Conservation (phyloP, 2,888 invertebrate species). For the Spicauda simplicius region DNA sequence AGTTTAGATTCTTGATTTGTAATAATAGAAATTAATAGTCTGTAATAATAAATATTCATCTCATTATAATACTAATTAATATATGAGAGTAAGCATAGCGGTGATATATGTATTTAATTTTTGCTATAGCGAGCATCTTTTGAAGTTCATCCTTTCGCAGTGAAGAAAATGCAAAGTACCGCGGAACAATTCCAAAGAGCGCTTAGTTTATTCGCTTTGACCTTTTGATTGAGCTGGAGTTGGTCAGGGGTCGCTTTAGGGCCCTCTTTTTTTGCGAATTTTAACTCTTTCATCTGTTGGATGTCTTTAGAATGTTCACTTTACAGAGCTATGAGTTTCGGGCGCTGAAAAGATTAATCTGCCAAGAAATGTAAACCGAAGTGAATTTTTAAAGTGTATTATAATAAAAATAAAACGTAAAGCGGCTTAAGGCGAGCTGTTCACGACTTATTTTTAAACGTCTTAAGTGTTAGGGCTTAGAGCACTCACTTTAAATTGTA, state of each 20-base stretch:
- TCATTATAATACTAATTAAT: too few species aligned
- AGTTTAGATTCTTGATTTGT: too few species aligned
- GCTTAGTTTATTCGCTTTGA: conserved; percentile 1
- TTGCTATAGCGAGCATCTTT: too few species aligned
- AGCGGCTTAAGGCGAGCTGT: neutral
- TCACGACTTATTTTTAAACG: neutral
- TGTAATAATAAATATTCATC: too few species aligned
- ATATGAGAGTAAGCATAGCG: too few species aligned
- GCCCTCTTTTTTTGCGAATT: conserved; percentile 6
- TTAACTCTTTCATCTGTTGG: conserved; percentile 16
- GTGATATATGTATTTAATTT: too few species aligned
- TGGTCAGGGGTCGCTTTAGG: conserved; percentile 13
- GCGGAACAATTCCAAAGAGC: neutral
- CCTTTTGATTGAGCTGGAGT: conserved; percentile 17
- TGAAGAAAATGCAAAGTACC: too few species aligned
- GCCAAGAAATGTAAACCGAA: neutral
- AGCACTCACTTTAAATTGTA: too few species aligned
- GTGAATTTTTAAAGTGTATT: conserved; percentile 5
- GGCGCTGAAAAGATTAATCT: conserved; percentile 11
- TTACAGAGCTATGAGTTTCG: neutral
- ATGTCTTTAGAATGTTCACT: conserved; percentile 8
- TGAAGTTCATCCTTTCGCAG: too few species aligned
- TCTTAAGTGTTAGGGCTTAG: too few species aligned
- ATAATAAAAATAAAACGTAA: conserved; percentile 1
- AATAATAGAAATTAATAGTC: too few species aligned